Percentiles rank a stretch among this genome's conserved stretches.
These are phyloP conservation scores for Acanthacorydalis orientalis DNA, from an alignment of 2,888 invertebrate genomes.

Conservation along the genomic window DNA sequence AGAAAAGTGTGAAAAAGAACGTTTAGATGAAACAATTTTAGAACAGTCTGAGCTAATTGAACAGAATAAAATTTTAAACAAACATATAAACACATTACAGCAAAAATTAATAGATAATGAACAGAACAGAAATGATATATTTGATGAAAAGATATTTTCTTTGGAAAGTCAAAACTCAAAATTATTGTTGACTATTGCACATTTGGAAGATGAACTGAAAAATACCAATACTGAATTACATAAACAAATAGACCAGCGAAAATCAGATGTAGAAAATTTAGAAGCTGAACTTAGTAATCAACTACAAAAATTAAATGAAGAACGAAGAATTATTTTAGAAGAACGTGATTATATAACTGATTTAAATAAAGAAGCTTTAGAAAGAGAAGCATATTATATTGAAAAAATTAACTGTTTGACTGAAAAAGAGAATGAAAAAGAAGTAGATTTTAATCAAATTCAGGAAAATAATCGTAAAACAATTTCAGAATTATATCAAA, in stretches of 20 bases:
- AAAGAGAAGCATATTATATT: slow-evolving; percentile 11
- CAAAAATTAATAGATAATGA: slow-evolving; percentile 26
- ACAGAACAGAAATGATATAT: slow-evolving; percentile 12
- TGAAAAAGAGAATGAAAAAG: slow-evolving; percentile 1
- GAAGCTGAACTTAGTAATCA: slow-evolving; percentile 32
- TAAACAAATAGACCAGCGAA: slow-evolving; percentile 23
- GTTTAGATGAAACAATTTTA: slow-evolving; percentile 37
- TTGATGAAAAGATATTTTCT: slow-evolving; percentile 14
- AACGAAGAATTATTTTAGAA: slow-evolving; percentile 20
- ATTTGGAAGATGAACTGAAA: slow-evolving; percentile 32
- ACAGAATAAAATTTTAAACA: slow-evolving; percentile 33
- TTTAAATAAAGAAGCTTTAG: slow-evolving; percentile 17
- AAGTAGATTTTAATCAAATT: neutral
- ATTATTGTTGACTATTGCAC: slow-evolving; percentile 22
- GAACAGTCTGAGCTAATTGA: slow-evolving; percentile 37
- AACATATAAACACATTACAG: slow-evolving; percentile 33
- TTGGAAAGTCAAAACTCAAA: slow-evolving; percentile 12
- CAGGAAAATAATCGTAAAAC: neutral
- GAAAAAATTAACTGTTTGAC: neutral
- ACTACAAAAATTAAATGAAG: slow-evolving; percentile 19
- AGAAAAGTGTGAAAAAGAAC: slow-evolving; percentile 40
- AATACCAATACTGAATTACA: slow-evolving; percentile 26
- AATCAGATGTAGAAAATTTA: slow-evolving; percentile 29
- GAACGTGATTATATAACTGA: slow-evolving; percentile 23
- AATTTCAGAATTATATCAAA: slow-evolving; percentile 6